Percentiles rank a stretch among this genome's conserved stretches.
Evolutionary conservation across 2,888 invertebrate species (phyloP).

Genomic region (Trypoxylon attenuatum): DNA sequence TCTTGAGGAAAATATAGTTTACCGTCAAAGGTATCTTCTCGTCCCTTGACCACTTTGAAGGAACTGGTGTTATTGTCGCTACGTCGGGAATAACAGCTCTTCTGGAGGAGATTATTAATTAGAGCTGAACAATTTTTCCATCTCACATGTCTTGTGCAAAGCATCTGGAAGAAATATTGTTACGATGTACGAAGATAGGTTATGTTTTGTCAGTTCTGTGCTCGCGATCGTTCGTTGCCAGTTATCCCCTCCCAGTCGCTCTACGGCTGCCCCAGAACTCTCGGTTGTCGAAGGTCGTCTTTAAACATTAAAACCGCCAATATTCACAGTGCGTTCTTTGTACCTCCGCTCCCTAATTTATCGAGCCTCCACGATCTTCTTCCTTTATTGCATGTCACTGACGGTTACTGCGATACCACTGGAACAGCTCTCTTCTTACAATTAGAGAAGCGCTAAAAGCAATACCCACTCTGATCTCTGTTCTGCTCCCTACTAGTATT

Average conservation of each 20-base stretch:
- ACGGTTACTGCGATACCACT: too few relatives aligned
- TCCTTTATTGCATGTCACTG: too few relatives aligned
- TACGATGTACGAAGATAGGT: constrained; percentile 20
- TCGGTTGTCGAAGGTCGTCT: neutral
- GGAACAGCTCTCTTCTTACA: too few relatives aligned
- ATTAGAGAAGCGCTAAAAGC: too few relatives aligned
- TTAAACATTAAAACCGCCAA: neutral
- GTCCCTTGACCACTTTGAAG: constrained; percentile 63
- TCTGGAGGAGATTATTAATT: constrained; percentile 56
- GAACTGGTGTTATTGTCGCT: constrained; percentile 65
- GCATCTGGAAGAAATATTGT: constrained; percentile 64
- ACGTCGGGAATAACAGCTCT: constrained; percentile 65
- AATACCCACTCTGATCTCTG: too few relatives aligned
- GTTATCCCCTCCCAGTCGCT: constrained; percentile 1
- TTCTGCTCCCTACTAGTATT: too few relatives aligned
- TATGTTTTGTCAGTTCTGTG: constrained; percentile 24
- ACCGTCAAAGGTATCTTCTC: constrained; percentile 61
- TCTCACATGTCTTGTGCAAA: constrained; percentile 64
- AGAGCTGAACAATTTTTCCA: constrained; percentile 54
- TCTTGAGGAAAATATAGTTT: constrained; percentile 12
- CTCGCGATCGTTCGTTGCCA: neutral
- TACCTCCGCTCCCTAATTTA: too few relatives aligned
- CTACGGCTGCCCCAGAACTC: neutral
- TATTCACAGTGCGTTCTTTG: neutral
- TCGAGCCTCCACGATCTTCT: too few relatives aligned